These are phyloP conservation scores for Cairina moschata DNA, from an alignment of 2,113 vertebrate species.

Conservation along the genomic window DNA sequence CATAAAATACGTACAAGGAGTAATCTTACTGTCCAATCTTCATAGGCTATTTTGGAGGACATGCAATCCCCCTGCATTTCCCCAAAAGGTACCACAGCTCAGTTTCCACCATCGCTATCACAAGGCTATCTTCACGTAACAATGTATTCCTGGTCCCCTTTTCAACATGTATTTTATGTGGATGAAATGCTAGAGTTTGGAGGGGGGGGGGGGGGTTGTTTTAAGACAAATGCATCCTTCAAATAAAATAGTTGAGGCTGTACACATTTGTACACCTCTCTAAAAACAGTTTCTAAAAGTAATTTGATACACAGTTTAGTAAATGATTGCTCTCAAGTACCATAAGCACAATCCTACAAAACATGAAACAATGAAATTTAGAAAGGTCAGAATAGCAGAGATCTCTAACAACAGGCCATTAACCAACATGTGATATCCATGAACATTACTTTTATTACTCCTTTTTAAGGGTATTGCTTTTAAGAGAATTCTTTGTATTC, in stretches of 20 bases:
- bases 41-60: neutral
- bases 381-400: neutral
- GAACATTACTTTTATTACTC: neutral
- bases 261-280: neutral
- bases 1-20: neutral
- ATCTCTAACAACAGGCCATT: neutral
- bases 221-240: neutral
- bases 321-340: neutral
- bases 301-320: neutral
- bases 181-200: neutral
- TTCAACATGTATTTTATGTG: neutral
- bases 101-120: neutral
- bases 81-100: neutral
- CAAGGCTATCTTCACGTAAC: neutral
- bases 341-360: neutral
- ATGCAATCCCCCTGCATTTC: neutral
- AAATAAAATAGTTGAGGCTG: neutral
- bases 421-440: neutral
- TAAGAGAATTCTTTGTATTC: neutral
- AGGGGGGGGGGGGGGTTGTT: neutral
- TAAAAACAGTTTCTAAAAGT: constrained; percentile 19
- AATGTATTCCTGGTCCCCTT: neutral
- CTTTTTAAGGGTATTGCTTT: neutral
- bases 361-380: neutral
- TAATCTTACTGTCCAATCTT: neutral